Percentiles rank a stretch among this genome's conserved stretches.
Conservation (phyloP, 2,113 vertebrate genomes). For the Trematocara macrostoma region DNA sequence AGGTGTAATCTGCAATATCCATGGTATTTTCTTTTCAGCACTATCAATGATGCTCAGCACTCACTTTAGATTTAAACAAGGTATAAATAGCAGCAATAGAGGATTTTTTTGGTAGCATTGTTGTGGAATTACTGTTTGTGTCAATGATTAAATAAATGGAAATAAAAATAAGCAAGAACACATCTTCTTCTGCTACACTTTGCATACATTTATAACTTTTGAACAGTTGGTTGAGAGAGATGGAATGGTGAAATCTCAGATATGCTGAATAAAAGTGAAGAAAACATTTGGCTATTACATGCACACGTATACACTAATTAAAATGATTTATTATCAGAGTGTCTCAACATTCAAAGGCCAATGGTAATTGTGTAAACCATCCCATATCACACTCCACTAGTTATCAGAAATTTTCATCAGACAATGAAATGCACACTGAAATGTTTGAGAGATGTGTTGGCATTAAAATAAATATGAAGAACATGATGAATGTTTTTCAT, state of each 20-base stretch:
- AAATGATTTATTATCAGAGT: accelerated
- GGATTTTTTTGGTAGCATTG: not conserved
- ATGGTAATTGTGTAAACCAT: not conserved
- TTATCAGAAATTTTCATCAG: not conserved
- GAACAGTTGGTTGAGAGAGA: not conserved
- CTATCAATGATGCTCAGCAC: not conserved
- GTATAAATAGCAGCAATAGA: not conserved
- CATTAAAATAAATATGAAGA: not conserved
- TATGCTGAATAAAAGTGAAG: not conserved
- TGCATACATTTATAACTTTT: not conserved
- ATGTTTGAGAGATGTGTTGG: not conserved
- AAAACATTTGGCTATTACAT: not conserved
- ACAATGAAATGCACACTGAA: not conserved
- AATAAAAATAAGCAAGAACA: not conserved
- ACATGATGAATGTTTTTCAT: not conserved
- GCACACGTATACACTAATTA: not conserved
- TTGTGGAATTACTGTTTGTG: constrained; percentile 10
- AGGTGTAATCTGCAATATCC: constrained; percentile 1
- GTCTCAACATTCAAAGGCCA: not conserved
- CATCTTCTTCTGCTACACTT: accelerated
- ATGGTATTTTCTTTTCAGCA: not conserved
- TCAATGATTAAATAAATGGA: not conserved
- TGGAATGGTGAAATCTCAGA: not conserved
- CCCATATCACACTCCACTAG: not conserved
- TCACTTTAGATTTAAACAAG: not conserved